phyloP scores from a whole-genome alignment of 2,888 invertebrate species.

The Lagria hirta region DNA sequence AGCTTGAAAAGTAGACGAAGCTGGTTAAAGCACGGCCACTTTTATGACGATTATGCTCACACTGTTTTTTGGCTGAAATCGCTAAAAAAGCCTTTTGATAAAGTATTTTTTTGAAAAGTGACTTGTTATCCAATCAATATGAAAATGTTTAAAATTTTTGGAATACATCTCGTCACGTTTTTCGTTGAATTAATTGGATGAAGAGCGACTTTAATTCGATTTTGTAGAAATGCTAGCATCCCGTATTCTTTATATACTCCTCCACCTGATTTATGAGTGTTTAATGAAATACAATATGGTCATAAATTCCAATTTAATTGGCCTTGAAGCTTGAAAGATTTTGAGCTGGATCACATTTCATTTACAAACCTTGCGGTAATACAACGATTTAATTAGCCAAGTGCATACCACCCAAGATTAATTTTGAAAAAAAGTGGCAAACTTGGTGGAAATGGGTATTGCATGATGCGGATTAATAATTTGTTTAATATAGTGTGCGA shows the following conservation, averaged over 20 bases:
- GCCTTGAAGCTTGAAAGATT: slow-evolving; percentile 27
- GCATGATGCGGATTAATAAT: slow-evolving; percentile 26
- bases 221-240: slow-evolving; percentile 21
- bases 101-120: too few relatives aligned
- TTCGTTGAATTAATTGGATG: slow-evolving; percentile 16
- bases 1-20: too few relatives aligned
- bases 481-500: slow-evolving; percentile 32
- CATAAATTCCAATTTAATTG: slow-evolving; percentile 27
- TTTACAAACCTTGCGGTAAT: slow-evolving; percentile 24
- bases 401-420: slow-evolving; percentile 18
- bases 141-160: too few relatives aligned
- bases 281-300: slow-evolving; percentile 30
- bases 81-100: too few relatives aligned
- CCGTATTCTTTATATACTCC: slow-evolving; percentile 21
- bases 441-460: slow-evolving; percentile 17
- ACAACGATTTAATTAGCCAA: slow-evolving; percentile 24
- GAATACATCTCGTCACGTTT: too few relatives aligned
- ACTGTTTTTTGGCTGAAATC: too few relatives aligned
- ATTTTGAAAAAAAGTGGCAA: slow-evolving; percentile 10
- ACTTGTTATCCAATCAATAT: too few relatives aligned
- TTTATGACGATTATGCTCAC: too few relatives aligned
- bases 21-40: too few relatives aligned
- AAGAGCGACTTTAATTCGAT: slow-evolving; percentile 20
- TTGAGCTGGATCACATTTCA: slow-evolving; percentile 27
- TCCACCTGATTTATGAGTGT: slow-evolving; percentile 24